Conservation (phyloP, 1,140 invertebrate genomes). For the Oreohelix idahoensis region DNA sequence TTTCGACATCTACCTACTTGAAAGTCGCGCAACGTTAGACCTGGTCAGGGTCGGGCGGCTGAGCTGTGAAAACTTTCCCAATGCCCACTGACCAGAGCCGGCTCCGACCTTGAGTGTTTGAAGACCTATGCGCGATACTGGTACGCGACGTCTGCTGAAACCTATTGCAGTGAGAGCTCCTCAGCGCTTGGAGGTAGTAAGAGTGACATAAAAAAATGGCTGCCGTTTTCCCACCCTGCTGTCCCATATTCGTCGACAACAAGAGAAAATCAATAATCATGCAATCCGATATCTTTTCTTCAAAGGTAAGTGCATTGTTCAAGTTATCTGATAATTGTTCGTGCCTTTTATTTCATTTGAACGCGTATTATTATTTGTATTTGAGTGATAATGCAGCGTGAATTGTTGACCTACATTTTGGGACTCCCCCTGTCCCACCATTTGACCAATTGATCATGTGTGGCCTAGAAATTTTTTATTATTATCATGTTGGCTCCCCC, state of each 20-base stretch:
- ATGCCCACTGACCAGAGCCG: not conserved
- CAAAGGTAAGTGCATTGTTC: not conserved
- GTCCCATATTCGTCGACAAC: not conserved
- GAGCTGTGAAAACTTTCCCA: not conserved
- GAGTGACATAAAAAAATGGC: constrained; percentile 17
- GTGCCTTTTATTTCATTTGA: not conserved
- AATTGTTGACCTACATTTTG: not conserved
- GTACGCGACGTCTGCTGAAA: not conserved
- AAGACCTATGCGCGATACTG: too few species aligned
- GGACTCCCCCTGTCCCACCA: not conserved
- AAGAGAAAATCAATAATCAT: constrained; percentile 2
- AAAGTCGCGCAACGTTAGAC: too few species aligned
- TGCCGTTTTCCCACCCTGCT: not conserved
- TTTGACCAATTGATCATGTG: constrained; percentile 2
- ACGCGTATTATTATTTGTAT: not conserved
- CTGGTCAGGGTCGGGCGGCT: too few species aligned
- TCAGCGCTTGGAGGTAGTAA: constrained; percentile 7
- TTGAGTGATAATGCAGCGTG: not conserved
- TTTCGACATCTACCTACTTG: too few species aligned
- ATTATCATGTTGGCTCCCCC: not conserved
- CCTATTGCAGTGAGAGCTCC: constrained; percentile 8
- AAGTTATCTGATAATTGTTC: not conserved
- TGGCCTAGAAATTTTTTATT: constrained; percentile 11
- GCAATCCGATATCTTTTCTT: not conserved
- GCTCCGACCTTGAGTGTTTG: not conserved